Base-by-base conservation (phyloP, 2,888 invertebrate species). In the Caenorhabditis uteleia region DNA sequence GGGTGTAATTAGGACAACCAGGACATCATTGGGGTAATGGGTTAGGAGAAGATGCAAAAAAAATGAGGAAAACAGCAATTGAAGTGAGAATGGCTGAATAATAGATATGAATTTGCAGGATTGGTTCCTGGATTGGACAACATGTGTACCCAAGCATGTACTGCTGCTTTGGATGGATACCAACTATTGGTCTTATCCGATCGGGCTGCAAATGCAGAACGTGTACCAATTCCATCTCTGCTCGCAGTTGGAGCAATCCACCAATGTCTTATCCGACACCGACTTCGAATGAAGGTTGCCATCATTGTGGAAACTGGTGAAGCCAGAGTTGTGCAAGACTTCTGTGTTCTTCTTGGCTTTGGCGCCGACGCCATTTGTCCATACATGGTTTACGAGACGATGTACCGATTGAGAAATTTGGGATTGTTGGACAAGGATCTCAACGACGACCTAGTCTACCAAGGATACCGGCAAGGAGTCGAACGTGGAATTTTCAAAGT, bases 311-410 rank as follows among this genome's bases (percentile, higher is more conserved):
- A 98, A 86, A 93, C 95, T 0, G 98, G 91, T 1, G 97, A 98
- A 85, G 94, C 95, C 0, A 89, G 94, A 77, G 94, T 91, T 36
- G 82, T 82, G 16, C 97, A 97, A 84, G 95, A 98, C 83, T 90
- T 95, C 85, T 95, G 95, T 82, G 92, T 95, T 0, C 86, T 98
- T 25, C 87, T 98, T 31, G 97, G 92, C 77, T 98, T 93, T 84
- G 76, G 98, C 27, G 95, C 95, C 2, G 97, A 98, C 86, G 97
- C 92, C 0, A 91, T 98, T 75, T 97, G 97, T 78, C 97, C 98
- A 0, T 82, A 82, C 47, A 75, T 82, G 77, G 94, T 95, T 2
- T 91, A 94, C 85, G 97, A 98, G 85, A 88, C 95, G 76, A 91
- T 95, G 21, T 89, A 89, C 72, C 89, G 91, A 31, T 87, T 98